Evolutionary conservation across 2,113 vertebrate species (phyloP).

Genomic region (Uria aalge): DNA sequence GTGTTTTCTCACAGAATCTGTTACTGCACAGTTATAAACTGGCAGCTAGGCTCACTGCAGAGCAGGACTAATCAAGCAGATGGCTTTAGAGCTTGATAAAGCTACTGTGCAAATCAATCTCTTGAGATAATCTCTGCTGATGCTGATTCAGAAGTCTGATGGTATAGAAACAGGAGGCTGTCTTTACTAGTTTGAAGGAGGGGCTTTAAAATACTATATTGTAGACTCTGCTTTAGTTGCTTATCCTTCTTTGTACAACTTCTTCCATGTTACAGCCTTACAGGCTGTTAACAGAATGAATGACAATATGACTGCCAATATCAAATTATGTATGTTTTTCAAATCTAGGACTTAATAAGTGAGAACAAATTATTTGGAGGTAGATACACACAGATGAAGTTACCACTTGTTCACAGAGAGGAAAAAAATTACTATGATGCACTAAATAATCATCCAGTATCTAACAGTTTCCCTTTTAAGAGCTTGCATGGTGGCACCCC

Average conservation of each 20-base stretch:
- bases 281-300: not conserved
- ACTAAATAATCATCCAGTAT: not conserved
- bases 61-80: not conserved
- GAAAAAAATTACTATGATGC: not conserved
- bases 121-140: not conserved
- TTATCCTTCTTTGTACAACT: not conserved
- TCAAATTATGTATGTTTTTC: not conserved
- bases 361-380: not conserved
- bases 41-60: not conserved
- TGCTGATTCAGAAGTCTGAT: not conserved
- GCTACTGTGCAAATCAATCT: not conserved
- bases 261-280: not conserved
- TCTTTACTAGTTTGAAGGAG: not conserved
- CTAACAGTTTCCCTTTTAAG: not conserved
- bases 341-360: not conserved
- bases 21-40: not conserved
- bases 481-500: not conserved
- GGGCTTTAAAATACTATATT: not conserved
- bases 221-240: not conserved
- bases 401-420: not conserved
- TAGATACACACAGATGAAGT: not conserved
- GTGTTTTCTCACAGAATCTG: not conserved
- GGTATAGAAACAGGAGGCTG: not conserved
- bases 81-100: not conserved
- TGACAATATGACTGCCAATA: not conserved